Evolutionary conservation across 1,140 invertebrate genomes (phyloP).

Genomic region (Ooceraea biroi): DNA sequence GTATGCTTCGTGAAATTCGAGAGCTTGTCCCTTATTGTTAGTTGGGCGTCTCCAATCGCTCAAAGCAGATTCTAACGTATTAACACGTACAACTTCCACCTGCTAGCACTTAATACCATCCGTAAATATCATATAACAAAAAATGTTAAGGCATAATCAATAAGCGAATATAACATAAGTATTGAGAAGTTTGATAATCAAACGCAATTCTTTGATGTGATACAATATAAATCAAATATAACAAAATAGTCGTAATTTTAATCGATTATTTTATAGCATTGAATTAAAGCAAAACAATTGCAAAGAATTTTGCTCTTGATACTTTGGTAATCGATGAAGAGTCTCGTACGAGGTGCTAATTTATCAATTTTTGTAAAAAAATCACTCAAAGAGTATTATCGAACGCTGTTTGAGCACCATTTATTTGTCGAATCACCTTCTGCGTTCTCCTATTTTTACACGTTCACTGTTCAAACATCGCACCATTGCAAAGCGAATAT

Average conservation of each 20-base stretch:
- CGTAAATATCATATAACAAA: background rate
- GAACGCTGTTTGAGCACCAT: constrained; percentile 14
- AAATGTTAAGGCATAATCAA: constrained; percentile 5
- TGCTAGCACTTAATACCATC: constrained; percentile 9
- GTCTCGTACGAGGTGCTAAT: constrained; percentile 1
- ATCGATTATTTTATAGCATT: background rate
- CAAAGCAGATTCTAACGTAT: constrained; percentile 50
- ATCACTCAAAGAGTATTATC: constrained; percentile 3
- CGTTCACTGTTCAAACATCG: constrained; percentile 44
- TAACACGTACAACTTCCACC: constrained; percentile 31
- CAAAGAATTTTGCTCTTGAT: background rate
- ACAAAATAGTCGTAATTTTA: constrained; percentile 17
- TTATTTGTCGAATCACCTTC: background rate
- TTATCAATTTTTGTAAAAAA: constrained; percentile 31
- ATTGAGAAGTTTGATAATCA: background rate
- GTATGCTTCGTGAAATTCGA: constrained; percentile 35
- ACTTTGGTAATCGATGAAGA: background rate
- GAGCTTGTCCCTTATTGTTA: constrained; percentile 49
- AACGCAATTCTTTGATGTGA: background rate
- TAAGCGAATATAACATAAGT: background rate
- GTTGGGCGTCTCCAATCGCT: constrained; percentile 34
- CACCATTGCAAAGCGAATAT: constrained; percentile 52
- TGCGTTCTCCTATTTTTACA: constrained; percentile 40
- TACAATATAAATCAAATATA: background rate
- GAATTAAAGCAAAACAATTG: constrained; percentile 1